phyloP scores from a whole-genome alignment of 2,797 vertebrate species.

The Siniperca scherzeri region DNA sequence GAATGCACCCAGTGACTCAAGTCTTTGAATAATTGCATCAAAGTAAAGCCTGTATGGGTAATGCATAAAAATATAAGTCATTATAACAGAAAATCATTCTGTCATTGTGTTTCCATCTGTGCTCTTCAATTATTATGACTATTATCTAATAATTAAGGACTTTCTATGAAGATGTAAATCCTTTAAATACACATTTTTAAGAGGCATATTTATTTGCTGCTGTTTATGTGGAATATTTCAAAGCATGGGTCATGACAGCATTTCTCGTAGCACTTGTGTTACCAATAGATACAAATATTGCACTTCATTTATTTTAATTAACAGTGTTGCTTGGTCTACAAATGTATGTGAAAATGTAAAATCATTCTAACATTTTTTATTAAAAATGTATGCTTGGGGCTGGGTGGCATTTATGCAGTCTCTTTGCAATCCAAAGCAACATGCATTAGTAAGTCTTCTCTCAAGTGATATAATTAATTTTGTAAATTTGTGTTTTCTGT shows the following conservation, averaged over 20 bases:
- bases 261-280: conserved; percentile 36
- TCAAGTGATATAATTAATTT: conserved; percentile 60
- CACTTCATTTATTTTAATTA: conserved; percentile 67
- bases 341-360: conserved; percentile 61
- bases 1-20: conserved; percentile 40
- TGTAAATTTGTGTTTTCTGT: conserved; percentile 56
- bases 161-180: conserved; percentile 17
- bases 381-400: conserved; percentile 64
- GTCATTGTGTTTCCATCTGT: conserved; percentile 16
- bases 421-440: conserved; percentile 70
- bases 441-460: conserved; percentile 52
- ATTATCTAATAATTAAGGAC: conserved; percentile 27
- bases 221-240: conserved; percentile 43
- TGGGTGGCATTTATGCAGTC: conserved; percentile 56
- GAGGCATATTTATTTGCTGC: conserved; percentile 25
- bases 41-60: conserved; percentile 33
- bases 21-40: conserved; percentile 40
- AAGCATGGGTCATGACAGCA: conserved; percentile 31
- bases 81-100: conserved; percentile 29
- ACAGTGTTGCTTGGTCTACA: conserved; percentile 53
- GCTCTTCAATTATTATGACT: conserved; percentile 24
- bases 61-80: conserved; percentile 35
- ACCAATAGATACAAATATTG: conserved; percentile 44
- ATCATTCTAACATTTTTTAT: conserved; percentile 63
- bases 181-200: conserved; percentile 21